Conservation (phyloP, 2,797 vertebrate species). For the Sphenopsis melanotis region DNA sequence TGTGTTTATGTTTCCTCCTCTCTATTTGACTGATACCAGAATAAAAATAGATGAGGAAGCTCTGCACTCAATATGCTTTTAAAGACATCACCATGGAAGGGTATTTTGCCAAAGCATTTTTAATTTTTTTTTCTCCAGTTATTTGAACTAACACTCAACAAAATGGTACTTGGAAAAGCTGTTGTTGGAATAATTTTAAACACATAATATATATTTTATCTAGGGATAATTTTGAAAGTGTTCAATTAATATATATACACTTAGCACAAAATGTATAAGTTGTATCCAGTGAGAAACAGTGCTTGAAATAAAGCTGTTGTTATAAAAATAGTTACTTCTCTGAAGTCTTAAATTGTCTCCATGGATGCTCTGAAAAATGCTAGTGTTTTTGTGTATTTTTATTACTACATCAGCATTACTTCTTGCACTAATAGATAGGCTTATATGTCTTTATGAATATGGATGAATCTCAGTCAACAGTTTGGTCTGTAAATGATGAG, state of each 20-base stretch:
- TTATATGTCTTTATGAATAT: slow-evolving; percentile 1
- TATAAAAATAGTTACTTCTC: slow-evolving; percentile 51
- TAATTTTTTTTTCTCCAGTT: neutral
- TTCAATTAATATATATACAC: slow-evolving; percentile 16
- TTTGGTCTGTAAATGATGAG: neutral
- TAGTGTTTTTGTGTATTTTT: slow-evolving; percentile 59
- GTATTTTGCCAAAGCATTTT: slow-evolving; percentile 46
- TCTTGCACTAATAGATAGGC: neutral
- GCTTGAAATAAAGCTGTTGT: slow-evolving; percentile 70
- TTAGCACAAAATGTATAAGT: slow-evolving; percentile 41
- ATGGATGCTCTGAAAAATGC: slow-evolving; percentile 43
- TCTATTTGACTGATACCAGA: neutral
- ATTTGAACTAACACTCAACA: neutral
- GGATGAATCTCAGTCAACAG: slow-evolving; percentile 6
- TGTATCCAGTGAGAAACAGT: slow-evolving; percentile 52
- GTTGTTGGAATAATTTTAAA: slow-evolving; percentile 29
- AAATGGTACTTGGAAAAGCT: slow-evolving; percentile 4
- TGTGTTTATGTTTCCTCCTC: slow-evolving; percentile 25
- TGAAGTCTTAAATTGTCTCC: slow-evolving; percentile 36
- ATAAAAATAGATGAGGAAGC: neutral
- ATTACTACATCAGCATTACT: slow-evolving; percentile 22
- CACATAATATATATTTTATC: slow-evolving; percentile 48
- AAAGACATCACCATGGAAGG: neutral
- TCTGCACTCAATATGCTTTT: neutral
- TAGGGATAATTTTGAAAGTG: slow-evolving; percentile 40